A percentile compares a stretch with the other conserved stretches of the same genome.
phyloP scores from a whole-genome alignment of 2,113 vertebrate species.

The Oceanites oceanicus region DNA sequence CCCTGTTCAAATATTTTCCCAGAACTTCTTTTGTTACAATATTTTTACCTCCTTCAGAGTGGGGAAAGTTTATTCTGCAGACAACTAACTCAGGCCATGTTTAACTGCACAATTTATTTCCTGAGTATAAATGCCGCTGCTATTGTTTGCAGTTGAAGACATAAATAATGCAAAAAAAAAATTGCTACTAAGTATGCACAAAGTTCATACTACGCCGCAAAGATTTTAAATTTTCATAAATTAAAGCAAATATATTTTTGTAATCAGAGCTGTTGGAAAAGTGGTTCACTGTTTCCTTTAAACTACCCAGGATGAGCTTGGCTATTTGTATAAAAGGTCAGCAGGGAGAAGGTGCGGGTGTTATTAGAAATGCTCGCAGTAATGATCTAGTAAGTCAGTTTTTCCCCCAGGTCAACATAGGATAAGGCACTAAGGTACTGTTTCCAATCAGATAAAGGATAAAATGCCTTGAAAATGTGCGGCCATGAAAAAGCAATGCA shows the following conservation, averaged over 20 bases:
- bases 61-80: constrained; percentile 5
- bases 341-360: neutral
- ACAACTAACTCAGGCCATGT: neutral
- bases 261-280: neutral
- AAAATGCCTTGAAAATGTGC: neutral
- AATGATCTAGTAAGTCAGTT: neutral
- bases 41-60: neutral
- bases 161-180: constrained; percentile 56
- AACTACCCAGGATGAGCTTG: neutral
- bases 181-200: neutral
- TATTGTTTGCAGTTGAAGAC: constrained; percentile 38
- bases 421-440: neutral
- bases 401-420: neutral
- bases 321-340: neutral
- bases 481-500: neutral
- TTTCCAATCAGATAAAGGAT: neutral
- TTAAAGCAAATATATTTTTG: constrained; percentile 43
- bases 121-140: neutral
- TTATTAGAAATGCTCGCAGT: neutral
- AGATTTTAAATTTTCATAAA: constrained; percentile 60
- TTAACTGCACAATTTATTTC: neutral
- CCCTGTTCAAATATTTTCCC: constrained; percentile 61
- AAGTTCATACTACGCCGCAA: constrained; percentile 21
- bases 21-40: neutral
- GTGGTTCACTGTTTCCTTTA: neutral